Base-by-base conservation (phyloP, 2,888 invertebrate genomes). In the Smittia sp. region DNA sequence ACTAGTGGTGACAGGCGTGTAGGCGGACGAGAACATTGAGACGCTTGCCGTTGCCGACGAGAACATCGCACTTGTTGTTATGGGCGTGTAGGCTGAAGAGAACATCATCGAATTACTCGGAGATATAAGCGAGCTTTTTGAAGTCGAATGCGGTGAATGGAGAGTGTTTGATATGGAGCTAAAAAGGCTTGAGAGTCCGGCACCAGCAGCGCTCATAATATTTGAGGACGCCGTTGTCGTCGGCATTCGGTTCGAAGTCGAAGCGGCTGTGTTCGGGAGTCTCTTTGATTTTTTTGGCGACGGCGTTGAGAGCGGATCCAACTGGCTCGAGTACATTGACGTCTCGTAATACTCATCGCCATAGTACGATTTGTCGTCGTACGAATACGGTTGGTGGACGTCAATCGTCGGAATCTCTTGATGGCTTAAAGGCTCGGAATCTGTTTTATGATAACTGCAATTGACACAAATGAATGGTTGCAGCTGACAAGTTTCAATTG, bases 341-440 rank as follows among this genome's bases (percentile, higher is more conserved):
- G 54, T 32, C 0, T 70, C 70, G 24, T 70, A 70, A 70, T 54
- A 70, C 2, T 70, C 70, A 58, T 70, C 70, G 54, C 70, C 70
- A 27, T 70, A 70, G 32, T 70, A 70, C 15, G 46, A 46, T 32
- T 32, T 32, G 27, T 70, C 25, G n/a, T 70, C 70, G 22, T 54
- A 70, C 9, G 9, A 9, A n/a, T 9, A 58, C 24, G 58, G 15
- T 46, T 46, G n/a, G 1, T 54, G 70, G 15, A 70, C 70, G 54
- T 70, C 70, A 32, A 70, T 70, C 2, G 32, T 41, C 18, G 70
- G 70, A 18, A 70, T 39, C 11, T 58, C 58, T 3, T 58, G n/a
- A n/a, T 7, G 11, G 46, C 25, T 46, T 11, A 68, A 15, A 52
- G 70, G 70, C 70, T 70, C 70, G 70, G 70, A 70, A 41, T 67